A percentile compares a stretch with the other conserved stretches of the same genome.
Conservation (phyloP, 2,888 invertebrate species). For the Candidula unifasciata region DNA sequence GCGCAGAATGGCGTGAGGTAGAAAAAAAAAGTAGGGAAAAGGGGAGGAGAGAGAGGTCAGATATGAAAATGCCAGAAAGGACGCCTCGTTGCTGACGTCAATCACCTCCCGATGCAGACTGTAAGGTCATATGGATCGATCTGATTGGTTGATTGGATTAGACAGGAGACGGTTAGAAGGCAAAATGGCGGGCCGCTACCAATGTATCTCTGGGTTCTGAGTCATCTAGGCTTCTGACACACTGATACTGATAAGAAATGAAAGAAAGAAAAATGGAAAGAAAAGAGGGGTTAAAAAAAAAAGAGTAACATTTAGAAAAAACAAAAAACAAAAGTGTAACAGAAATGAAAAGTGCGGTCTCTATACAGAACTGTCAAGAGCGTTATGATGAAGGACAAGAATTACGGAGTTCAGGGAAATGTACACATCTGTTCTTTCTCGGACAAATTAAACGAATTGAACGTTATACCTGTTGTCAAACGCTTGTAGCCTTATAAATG, state of each 20-base stretch:
- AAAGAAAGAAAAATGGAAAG: background rate
- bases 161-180: slow-evolving; percentile 18
- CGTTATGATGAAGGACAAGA: background rate
- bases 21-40: background rate
- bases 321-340: too few relatives aligned
- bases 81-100: slow-evolving; percentile 28
- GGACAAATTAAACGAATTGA: background rate
- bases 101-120: slow-evolving; percentile 14
- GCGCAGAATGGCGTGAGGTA: background rate
- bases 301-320: background rate
- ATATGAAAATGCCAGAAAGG: background rate
- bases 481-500: background rate
- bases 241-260: background rate
- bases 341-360: background rate
- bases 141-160: slow-evolving; percentile 42
- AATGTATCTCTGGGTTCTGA: background rate
- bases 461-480: background rate
- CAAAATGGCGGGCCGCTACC: background rate
- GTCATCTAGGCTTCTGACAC: slow-evolving; percentile 23
- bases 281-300: background rate
- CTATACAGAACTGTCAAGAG: background rate
- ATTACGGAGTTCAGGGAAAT: background rate
- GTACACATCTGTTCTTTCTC: background rate
- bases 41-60: background rate
- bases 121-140: slow-evolving; percentile 30